Base-by-base conservation (phyloP, 2,113 vertebrate species). In the Osmerus eperlanus region DNA sequence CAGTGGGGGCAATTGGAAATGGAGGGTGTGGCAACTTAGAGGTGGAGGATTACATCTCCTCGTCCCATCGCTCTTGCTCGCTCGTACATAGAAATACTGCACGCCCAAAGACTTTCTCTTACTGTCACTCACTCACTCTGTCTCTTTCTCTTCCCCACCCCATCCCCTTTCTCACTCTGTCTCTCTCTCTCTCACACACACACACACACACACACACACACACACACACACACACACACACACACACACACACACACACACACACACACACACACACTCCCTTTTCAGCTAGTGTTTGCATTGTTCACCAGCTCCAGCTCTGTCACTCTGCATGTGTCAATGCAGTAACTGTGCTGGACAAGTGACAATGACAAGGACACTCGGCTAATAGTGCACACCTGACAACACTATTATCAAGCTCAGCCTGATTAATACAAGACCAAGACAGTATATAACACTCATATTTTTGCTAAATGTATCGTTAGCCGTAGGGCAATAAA, bases 291-390 rank as follows among this genome's bases (percentile, higher is more conserved):
- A 32, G 59, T 61, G 19, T 61, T 23, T 4, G 25, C 23, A 32
- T 65, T 1, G n/a, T 19, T 65, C 29, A n/a, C 63, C 32, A 29
- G 61, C 59, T 54, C 75, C 76, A 75, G 52, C 64, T 65, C 83
- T 81, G 84, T 84, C 86, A 47, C 78, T 80, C 68, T 74, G 51
- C 73, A 82, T 84, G 80, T 72, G 79, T 86, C 80, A 78, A 21
- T 19, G 74, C 66, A n/a, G 76, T 76, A 72, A 13, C 55, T 18
- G 47, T 21, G 64, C 72, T 41, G 60, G 66, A 66, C 81, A 78
- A 68, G 72, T 67, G 61, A 63, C 23, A 61, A 61, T 61, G 59
- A 61, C 61, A 61, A 61, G 28, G 71, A 81, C 41, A 23, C 28
- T 12, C 62, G 74, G 76, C 70, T 69, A 41, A 61, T 71, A 61